These are phyloP conservation scores for Macrobrachium rosenbergii DNA, from an alignment of 1,140 invertebrate species.

Conservation along the genomic window DNA sequence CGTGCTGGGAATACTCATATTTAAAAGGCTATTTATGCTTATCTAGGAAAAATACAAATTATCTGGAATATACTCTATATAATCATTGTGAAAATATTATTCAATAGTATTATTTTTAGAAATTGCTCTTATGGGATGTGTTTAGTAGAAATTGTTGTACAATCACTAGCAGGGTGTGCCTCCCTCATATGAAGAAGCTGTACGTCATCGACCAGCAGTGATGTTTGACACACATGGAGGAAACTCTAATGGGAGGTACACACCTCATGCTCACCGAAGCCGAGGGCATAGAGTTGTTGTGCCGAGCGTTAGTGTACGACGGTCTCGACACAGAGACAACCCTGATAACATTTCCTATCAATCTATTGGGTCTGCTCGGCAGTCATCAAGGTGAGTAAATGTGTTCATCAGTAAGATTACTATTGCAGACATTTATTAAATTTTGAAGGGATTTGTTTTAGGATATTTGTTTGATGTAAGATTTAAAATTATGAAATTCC, in stretches of 20 bases:
- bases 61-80: too few species aligned
- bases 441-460: background rate
- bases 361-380: conserved; percentile 62
- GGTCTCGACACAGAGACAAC: conserved; percentile 59
- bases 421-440: background rate
- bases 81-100: too few species aligned
- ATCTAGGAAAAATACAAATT: too few species aligned
- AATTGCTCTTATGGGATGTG: too few species aligned
- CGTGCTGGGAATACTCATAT: too few species aligned
- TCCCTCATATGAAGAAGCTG: conserved; percentile 71
- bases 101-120: too few species aligned
- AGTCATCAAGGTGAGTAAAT: conserved; percentile 56
- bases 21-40: too few species aligned
- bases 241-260: conserved; percentile 18
- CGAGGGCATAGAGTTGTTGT: conserved; percentile 67
- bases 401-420: background rate
- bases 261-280: conserved; percentile 67
- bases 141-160: too few species aligned
- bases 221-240: conserved; percentile 34
- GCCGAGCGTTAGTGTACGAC: conserved; percentile 24
- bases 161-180: conserved; percentile 67
- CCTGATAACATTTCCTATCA: conserved; percentile 65
- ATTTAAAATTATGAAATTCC: background rate
- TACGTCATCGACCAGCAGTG: conserved; percentile 66
- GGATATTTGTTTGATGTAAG: background rate